These are phyloP conservation scores for Rhodeus uyekii DNA, from an alignment of 2,797 vertebrate genomes.

Conservation along the genomic window DNA sequence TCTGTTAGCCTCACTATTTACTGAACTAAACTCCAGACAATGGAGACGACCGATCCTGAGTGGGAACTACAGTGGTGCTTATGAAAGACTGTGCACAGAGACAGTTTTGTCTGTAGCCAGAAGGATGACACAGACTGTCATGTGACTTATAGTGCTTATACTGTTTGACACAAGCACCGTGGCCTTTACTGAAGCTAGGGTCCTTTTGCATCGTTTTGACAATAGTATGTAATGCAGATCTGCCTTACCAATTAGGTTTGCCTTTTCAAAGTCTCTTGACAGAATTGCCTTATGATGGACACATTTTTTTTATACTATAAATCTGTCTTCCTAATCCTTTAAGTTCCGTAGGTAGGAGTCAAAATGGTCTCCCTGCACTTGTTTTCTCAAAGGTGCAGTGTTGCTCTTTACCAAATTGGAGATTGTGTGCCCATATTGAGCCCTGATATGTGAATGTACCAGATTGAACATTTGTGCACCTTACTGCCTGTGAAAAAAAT, in stretches of 20 bases:
- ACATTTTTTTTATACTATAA: constrained; percentile 52
- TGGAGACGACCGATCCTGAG: background rate
- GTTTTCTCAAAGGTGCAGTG: constrained; percentile 54
- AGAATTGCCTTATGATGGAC: constrained; percentile 27
- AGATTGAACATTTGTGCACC: constrained; percentile 75
- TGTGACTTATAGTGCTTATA: constrained; percentile 45
- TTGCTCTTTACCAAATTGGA: constrained; percentile 47
- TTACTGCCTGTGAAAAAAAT: constrained; percentile 81
- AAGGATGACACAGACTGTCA: constrained; percentile 32
- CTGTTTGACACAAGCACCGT: constrained; percentile 48
- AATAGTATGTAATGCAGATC: constrained; percentile 18
- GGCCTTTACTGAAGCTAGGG: constrained; percentile 19
- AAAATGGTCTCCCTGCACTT: constrained; percentile 66
- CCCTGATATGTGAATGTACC: constrained; percentile 71
- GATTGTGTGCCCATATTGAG: constrained; percentile 39
- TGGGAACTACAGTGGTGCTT: constrained; percentile 42
- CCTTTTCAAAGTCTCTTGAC: constrained; percentile 33
- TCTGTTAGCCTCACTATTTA: constrained; percentile 97
- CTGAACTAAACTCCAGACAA: constrained; percentile 67
- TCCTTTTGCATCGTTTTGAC: constrained; percentile 16
- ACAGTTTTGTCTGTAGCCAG: constrained; percentile 24
- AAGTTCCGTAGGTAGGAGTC: constrained; percentile 51
- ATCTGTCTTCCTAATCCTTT: constrained; percentile 31
- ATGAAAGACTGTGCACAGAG: constrained; percentile 55
- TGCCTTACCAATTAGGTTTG: constrained; percentile 30